Percentiles rank a stretch among this genome's conserved stretches.
Conservation (phyloP, 2,113 vertebrate genomes). For the Chitala chitala region DNA sequence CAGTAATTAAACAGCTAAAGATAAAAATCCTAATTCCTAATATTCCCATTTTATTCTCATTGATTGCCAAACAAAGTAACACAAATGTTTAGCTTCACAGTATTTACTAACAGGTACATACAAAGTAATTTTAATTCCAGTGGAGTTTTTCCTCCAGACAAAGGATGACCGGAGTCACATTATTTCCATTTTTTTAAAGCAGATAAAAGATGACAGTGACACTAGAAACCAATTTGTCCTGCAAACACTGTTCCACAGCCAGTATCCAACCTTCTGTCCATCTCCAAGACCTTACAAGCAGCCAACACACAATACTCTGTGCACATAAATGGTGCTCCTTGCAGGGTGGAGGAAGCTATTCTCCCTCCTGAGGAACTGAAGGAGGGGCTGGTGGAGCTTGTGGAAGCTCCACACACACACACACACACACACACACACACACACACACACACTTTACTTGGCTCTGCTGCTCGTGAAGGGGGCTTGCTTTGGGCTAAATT, state of each 20-base stretch:
- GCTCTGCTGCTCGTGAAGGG: background rate
- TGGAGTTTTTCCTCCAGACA: background rate
- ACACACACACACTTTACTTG: background rate
- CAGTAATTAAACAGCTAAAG: background rate
- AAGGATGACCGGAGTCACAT: too few relatives aligned
- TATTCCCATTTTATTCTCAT: background rate
- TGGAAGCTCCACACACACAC: too few relatives aligned
- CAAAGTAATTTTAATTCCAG: background rate
- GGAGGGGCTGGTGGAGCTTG: too few relatives aligned
- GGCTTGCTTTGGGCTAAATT: conserved; percentile 4
- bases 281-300: background rate
- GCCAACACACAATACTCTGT: background rate
- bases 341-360: background rate
- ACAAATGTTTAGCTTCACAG: background rate
- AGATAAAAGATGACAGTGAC: background rate
- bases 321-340: background rate
- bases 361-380: too few relatives aligned
- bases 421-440: too few relatives aligned
- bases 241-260: background rate
- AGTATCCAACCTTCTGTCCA: background rate
- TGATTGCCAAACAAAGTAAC: background rate
- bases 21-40: background rate
- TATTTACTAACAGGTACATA: too few relatives aligned
- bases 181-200: background rate
- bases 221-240: background rate